Evolutionary conservation across 2,888 invertebrate genomes (phyloP).

Genomic region (Cheilosia vulpina): DNA sequence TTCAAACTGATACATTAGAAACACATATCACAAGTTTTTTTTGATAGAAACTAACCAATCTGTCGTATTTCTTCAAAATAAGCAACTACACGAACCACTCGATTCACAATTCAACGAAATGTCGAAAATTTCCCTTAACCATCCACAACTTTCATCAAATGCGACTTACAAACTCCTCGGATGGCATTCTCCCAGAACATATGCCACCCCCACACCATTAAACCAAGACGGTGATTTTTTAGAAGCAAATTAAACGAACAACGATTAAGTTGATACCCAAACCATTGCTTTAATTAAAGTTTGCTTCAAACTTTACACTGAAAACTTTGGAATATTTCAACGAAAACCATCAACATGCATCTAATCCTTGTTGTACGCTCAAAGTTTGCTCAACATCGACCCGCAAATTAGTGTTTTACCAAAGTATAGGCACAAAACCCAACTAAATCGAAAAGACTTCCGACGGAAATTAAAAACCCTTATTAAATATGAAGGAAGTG

Average conservation of each 20-base stretch:
- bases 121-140: neutral
- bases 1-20: too few species aligned
- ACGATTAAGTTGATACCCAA: too few species aligned
- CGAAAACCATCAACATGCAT: neutral
- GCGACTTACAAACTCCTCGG: too few species aligned
- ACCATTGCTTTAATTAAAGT: too few species aligned
- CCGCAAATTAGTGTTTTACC: constrained; percentile 10
- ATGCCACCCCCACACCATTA: too few species aligned
- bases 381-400: constrained; percentile 2
- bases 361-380: neutral
- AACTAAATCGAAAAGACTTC: neutral
- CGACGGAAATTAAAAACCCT: neutral
- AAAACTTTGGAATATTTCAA: neutral
- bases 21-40: too few species aligned
- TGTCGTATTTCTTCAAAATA: neutral
- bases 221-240: too few species aligned
- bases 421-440: neutral
- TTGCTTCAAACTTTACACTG: neutral
- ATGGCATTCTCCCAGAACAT: too few species aligned
- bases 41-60: neutral
- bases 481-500: constrained; percentile 21
- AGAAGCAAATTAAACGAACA: too few species aligned
- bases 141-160: too few species aligned
- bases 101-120: neutral
- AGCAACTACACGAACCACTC: neutral